These are phyloP conservation scores for Poecilia gillii DNA, from an alignment of 2,797 vertebrate species.

Conservation along the genomic window DNA sequence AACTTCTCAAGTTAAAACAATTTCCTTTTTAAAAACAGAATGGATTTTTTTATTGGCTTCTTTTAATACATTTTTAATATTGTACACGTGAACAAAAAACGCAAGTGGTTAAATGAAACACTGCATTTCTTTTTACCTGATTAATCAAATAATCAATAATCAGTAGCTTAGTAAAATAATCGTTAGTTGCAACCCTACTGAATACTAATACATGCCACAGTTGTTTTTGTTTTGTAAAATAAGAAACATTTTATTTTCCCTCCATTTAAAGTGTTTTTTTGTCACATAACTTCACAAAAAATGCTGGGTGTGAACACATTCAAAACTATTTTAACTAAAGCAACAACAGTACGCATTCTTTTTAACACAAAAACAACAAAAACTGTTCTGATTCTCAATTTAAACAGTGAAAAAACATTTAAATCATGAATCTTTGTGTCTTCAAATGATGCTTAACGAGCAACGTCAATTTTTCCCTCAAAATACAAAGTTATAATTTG, in stretches of 20 bases:
- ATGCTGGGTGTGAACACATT: neutral
- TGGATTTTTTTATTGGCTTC: too few relatives aligned
- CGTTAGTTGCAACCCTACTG: too few relatives aligned
- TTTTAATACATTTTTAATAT: too few relatives aligned
- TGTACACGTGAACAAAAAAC: too few relatives aligned
- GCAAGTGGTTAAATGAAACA: too few relatives aligned
- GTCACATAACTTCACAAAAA: neutral
- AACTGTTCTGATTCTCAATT: neutral
- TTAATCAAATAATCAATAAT: too few relatives aligned
- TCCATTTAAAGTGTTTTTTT: neutral
- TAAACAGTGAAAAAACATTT: neutral
- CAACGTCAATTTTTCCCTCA: neutral
- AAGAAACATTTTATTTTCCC: neutral
- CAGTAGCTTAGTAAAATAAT: too few relatives aligned
- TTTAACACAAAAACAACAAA: neutral
- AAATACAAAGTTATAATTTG: neutral
- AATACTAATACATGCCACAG: too few relatives aligned
- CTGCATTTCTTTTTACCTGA: too few relatives aligned
- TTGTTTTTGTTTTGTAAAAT: too few relatives aligned
- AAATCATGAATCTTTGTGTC: neutral
- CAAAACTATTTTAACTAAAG: neutral
- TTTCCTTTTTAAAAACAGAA: too few relatives aligned
- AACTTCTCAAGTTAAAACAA: too few relatives aligned
- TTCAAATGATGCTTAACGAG: neutral
- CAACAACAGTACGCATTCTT: neutral